These are phyloP conservation scores for Malurus splendens DNA, from an alignment of 2,797 vertebrate genomes.

Conservation along the genomic window DNA sequence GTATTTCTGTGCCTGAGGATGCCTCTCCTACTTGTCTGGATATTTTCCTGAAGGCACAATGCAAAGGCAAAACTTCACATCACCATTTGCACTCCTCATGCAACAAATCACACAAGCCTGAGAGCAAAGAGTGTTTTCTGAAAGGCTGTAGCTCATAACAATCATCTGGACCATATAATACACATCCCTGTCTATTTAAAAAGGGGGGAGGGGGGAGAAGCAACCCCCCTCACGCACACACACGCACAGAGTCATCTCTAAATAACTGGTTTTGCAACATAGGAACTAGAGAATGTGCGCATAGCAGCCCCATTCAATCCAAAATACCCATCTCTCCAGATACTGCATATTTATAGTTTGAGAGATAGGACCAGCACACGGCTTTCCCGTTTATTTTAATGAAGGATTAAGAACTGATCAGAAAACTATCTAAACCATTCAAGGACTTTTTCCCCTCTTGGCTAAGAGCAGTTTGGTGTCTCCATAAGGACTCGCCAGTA, in stretches of 20 bases:
- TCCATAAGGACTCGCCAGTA: conserved; percentile 37
- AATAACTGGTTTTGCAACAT: conserved; percentile 49
- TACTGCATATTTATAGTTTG: conserved; percentile 40
- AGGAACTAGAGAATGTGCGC: conserved; percentile 4
- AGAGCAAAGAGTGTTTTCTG: background rate
- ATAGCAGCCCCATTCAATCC: conserved; percentile 29
- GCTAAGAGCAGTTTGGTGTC: conserved; percentile 30
- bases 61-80: conserved; percentile 20
- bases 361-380: background rate
- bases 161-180: background rate
- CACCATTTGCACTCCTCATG: background rate
- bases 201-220: background rate
- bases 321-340: conserved; percentile 43
- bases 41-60: conserved; percentile 38
- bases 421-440: conserved; percentile 44
- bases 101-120: conserved; percentile 12
- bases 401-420: conserved; percentile 43
- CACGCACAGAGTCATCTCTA: conserved; percentile 1
- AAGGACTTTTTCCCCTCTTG: conserved; percentile 23
- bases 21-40: background rate
- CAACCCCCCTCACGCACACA: background rate
- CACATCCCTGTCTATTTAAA: background rate
- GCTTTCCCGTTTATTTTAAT: conserved; percentile 45
- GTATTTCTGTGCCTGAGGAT: background rate
- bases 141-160: background rate